phyloP scores from a whole-genome alignment of 2,113 vertebrate species.

The Tauraco erythrolophus region DNA sequence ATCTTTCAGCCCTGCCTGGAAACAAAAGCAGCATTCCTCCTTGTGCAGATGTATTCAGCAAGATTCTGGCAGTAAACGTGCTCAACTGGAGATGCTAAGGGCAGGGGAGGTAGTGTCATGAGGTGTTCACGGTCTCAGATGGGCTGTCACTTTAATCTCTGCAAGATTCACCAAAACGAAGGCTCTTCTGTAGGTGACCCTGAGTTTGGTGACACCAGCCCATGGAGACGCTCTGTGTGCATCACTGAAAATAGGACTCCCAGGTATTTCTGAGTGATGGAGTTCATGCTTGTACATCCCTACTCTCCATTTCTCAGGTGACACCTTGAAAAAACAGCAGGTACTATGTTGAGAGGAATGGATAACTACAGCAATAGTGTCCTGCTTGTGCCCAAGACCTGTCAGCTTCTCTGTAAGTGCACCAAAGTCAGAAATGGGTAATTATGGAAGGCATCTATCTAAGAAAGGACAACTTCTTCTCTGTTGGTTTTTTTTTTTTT shows the following conservation, averaged over 20 bases:
- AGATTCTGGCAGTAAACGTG: not conserved
- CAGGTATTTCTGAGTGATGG: not conserved
- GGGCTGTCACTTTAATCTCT: not conserved
- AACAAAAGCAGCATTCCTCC: not conserved
- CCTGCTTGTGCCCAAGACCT: accelerated
- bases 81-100: not conserved
- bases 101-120: not conserved
- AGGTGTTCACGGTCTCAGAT: not conserved
- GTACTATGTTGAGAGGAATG: not conserved
- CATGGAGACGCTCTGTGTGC: not conserved
- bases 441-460: not conserved
- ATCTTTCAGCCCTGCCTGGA: not conserved
- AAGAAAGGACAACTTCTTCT: not conserved
- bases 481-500: not conserved
- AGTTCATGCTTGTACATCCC: not conserved
- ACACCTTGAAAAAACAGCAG: not conserved
- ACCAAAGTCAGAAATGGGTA: not conserved
- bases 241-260: not conserved
- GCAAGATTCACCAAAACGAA: not conserved
- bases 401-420: not conserved
- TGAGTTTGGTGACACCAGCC: not conserved
- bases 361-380: not conserved
- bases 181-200: not conserved
- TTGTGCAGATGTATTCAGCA: not conserved
- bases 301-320: not conserved